These are phyloP conservation scores for Silurus lanzhouensis DNA, from an alignment of 2,797 vertebrate species.

Conservation along the genomic window DNA sequence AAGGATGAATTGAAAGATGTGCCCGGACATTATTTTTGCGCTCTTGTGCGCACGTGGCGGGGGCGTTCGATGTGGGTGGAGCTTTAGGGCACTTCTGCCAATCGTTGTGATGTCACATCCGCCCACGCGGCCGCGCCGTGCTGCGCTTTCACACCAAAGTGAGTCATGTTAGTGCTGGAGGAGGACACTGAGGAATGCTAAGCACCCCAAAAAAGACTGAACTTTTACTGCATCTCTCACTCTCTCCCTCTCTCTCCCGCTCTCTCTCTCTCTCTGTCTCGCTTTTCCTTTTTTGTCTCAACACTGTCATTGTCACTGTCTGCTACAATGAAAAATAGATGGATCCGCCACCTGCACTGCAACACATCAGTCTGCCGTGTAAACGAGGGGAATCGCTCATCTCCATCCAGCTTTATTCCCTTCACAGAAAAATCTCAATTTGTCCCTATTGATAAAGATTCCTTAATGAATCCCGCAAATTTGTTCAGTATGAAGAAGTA, in stretches of 20 bases:
- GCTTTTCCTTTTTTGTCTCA: not conserved
- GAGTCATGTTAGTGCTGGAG: slow-evolving; percentile 66
- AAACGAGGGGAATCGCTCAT: not conserved
- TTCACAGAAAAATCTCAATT: too few relatives aligned
- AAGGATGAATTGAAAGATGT: slow-evolving; percentile 28
- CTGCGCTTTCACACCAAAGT: slow-evolving; percentile 72
- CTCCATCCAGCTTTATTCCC: too few relatives aligned
- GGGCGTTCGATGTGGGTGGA: slow-evolving; percentile 55
- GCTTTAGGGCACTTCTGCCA: slow-evolving; percentile 69
- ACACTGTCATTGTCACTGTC: slow-evolving; percentile 2
- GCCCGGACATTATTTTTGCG: slow-evolving; percentile 62
- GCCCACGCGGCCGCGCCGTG: slow-evolving; percentile 66
- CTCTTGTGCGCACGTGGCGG: slow-evolving; percentile 51
- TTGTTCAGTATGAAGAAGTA: too few relatives aligned
- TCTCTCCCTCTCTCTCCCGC: not conserved
- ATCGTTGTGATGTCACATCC: slow-evolving; percentile 76
- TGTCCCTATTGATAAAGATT: too few relatives aligned
- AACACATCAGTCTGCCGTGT: not conserved
- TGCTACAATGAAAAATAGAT: not conserved
- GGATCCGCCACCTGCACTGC: slow-evolving; percentile 3
- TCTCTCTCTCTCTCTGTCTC: slow-evolving; percentile 1
- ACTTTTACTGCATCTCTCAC: slow-evolving; percentile 41
- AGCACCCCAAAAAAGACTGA: slow-evolving; percentile 49
- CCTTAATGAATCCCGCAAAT: too few relatives aligned
- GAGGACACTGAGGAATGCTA: slow-evolving; percentile 55